Conservation (phyloP, 2,113 vertebrate species). For the Nestor notabilis region DNA sequence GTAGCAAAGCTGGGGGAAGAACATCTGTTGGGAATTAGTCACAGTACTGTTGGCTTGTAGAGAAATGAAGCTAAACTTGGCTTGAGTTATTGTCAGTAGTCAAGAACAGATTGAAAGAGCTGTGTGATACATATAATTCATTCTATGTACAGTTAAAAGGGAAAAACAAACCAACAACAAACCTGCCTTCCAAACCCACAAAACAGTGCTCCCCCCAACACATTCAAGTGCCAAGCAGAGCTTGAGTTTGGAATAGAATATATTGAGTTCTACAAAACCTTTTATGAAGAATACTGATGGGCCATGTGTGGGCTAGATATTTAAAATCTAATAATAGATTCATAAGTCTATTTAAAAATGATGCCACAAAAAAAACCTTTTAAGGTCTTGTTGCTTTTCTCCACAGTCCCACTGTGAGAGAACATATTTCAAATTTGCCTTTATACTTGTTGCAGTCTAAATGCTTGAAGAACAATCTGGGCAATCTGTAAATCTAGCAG, state of each 20-base stretch:
- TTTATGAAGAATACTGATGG: neutral
- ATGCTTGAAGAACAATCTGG: neutral
- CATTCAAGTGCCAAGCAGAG: neutral
- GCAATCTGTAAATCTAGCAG: neutral
- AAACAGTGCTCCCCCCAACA: fast-evolving
- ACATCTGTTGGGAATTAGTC: neutral
- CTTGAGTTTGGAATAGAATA: neutral
- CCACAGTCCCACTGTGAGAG: neutral
- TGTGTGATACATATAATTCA: neutral
- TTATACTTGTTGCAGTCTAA: neutral
- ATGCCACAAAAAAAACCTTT: neutral
- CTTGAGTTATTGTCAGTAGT: fast-evolving
- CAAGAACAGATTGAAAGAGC: neutral
- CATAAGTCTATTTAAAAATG: neutral
- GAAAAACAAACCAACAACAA: neutral
- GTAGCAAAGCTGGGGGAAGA: neutral
- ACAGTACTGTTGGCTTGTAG: neutral
- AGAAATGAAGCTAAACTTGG: neutral
- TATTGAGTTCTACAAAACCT: neutral
- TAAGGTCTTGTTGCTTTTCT: neutral
- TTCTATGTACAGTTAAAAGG: neutral
- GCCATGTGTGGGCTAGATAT: neutral
- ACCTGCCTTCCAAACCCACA: fast-evolving
- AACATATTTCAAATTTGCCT: neutral
- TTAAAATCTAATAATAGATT: neutral